Conservation (phyloP, 92 coral and sea anemone species). For the Siderastrea radians region DNA sequence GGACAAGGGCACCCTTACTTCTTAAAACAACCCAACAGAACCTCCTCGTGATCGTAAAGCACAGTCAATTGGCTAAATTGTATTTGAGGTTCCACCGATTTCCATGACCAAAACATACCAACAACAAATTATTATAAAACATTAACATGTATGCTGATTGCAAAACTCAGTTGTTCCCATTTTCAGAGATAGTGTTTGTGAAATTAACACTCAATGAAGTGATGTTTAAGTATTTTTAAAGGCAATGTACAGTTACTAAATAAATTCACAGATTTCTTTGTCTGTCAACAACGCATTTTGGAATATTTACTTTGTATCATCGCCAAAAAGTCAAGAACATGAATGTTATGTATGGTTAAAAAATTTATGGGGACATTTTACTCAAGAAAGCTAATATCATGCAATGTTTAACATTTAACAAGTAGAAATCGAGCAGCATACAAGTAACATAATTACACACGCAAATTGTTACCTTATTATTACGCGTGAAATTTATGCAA, state of each 20-base stretch:
- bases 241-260: background rate
- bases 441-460: background rate
- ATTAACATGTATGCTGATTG: background rate
- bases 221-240: background rate
- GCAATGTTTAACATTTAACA: background rate
- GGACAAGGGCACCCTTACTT: background rate
- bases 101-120: background rate
- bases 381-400: background rate
- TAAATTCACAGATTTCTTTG: background rate
- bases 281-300: conserved; percentile 9
- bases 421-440: background rate
- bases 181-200: background rate
- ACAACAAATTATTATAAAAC: background rate
- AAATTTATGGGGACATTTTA: background rate
- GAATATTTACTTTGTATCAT: background rate
- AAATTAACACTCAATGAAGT: background rate
- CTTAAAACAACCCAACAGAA: no score
- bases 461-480: background rate
- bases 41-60: no score
- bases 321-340: background rate
- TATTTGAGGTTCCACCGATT: background rate
- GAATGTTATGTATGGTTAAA: background rate
- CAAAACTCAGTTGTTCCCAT: background rate
- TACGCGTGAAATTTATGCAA: background rate
- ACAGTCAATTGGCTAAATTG: background rate